Percentiles rank a stretch among this genome's conserved stretches.
Evolutionary conservation across 2,113 vertebrate species (phyloP).

Genomic region (Nyctibius bracteatus): DNA sequence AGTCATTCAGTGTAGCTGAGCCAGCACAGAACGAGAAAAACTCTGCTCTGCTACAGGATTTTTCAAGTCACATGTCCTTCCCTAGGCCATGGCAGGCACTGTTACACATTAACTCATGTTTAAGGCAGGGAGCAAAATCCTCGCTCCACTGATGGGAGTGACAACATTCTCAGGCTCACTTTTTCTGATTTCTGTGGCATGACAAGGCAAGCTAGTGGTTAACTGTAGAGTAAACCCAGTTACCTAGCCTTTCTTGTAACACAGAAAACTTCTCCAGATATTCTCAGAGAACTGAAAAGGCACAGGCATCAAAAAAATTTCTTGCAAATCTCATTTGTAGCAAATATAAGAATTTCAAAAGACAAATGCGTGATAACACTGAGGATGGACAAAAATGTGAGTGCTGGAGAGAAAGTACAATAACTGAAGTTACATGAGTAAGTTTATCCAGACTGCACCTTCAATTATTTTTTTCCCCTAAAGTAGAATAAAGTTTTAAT

Average conservation of each 20-base stretch:
- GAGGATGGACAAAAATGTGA: background rate
- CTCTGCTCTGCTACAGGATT: background rate
- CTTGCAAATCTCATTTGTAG: background rate
- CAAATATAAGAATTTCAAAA: background rate
- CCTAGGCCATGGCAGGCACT: background rate
- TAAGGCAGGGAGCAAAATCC: background rate
- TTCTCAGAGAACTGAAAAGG: background rate
- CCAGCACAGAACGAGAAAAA: slow-evolving; percentile 21
- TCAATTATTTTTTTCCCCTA: background rate
- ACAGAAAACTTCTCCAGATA: background rate
- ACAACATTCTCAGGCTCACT: background rate
- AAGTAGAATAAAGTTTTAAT: background rate
- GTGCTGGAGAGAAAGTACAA: background rate
- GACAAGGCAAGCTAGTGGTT: background rate
- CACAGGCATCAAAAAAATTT: background rate
- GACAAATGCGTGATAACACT: background rate
- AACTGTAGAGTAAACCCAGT: background rate
- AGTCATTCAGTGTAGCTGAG: slow-evolving; percentile 37
- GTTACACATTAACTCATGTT: background rate
- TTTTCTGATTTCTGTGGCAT: background rate
- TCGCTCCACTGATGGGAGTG: background rate
- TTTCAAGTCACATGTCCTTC: background rate
- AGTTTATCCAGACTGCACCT: background rate
- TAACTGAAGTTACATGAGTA: background rate
- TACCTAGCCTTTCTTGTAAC: background rate